These are phyloP conservation scores for Peromyscus polionotus DNA, from an alignment of 2,113 vertebrate species.

Conservation along the genomic window DNA sequence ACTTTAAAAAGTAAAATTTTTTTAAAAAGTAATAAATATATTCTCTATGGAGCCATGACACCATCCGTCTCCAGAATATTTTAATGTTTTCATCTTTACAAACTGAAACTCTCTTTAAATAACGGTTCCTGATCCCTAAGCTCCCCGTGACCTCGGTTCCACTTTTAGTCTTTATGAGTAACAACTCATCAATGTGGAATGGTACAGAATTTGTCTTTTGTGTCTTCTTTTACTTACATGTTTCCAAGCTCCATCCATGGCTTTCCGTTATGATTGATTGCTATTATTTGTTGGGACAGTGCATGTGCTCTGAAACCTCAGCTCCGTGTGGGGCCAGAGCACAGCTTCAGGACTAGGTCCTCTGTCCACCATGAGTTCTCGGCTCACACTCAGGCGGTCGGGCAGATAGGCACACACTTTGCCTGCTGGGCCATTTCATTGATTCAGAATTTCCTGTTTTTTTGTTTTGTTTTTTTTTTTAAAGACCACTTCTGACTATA, in stretches of 20 bases:
- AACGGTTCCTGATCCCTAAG: background rate
- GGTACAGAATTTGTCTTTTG: background rate
- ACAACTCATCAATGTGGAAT: background rate
- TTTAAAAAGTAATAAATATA: background rate
- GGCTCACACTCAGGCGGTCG: background rate
- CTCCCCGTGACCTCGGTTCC: background rate
- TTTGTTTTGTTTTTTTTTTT: background rate
- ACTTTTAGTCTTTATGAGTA: background rate
- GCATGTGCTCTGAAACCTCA: background rate
- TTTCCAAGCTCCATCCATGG: background rate
- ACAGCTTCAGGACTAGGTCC: background rate
- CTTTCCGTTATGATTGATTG: background rate
- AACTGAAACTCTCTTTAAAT: background rate
- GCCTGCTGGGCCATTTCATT: background rate
- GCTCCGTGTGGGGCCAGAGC: background rate
- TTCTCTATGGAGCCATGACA: background rate
- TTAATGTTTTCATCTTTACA: background rate
- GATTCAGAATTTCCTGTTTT: constrained; percentile 15
- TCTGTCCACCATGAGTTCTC: background rate
- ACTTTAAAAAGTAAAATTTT: background rate
- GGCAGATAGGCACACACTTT: background rate
- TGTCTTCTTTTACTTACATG: background rate
- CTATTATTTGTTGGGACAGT: background rate
- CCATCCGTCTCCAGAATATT: background rate
- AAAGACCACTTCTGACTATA: background rate